Evolutionary conservation across 1,140 invertebrate species (phyloP).

Genomic region (Trichonephila clavata): DNA sequence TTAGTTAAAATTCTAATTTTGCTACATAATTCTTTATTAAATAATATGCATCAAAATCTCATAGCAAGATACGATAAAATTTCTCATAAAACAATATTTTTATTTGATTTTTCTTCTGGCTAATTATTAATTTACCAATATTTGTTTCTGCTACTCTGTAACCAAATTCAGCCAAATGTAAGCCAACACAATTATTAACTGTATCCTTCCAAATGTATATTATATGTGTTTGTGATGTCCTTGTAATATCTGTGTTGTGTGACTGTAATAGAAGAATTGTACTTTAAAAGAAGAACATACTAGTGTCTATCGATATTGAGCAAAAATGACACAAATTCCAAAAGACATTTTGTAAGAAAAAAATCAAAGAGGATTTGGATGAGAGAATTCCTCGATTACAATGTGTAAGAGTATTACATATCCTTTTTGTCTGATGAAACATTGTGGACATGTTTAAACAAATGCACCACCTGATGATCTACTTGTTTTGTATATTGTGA

Average conservation of each 20-base stretch:
- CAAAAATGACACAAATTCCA: not conserved
- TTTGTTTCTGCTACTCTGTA: too few species aligned
- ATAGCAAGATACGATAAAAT: too few species aligned
- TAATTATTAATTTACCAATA: not conserved
- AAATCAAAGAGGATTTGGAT: not conserved
- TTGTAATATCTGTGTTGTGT: not conserved
- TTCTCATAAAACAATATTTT: too few species aligned
- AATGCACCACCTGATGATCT: not conserved
- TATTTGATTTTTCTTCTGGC: not conserved
- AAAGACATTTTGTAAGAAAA: not conserved
- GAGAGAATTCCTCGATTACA: not conserved
- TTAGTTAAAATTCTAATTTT: too few species aligned
- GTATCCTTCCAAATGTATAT: not conserved
- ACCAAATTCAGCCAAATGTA: not conserved
- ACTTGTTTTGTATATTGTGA: not conserved
- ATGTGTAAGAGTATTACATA: not conserved
- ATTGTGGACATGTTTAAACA: not conserved
- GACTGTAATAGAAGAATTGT: not conserved
- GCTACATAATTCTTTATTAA: too few species aligned
- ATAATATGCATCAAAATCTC: too few species aligned
- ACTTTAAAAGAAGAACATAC: not conserved
- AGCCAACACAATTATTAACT: not conserved
- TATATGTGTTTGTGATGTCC: slow-evolving; percentile 17
- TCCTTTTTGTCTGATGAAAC: not conserved
- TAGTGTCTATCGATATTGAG: not conserved